Base-by-base conservation (phyloP, 2,113 vertebrate genomes). In the Antigone vipio region DNA sequence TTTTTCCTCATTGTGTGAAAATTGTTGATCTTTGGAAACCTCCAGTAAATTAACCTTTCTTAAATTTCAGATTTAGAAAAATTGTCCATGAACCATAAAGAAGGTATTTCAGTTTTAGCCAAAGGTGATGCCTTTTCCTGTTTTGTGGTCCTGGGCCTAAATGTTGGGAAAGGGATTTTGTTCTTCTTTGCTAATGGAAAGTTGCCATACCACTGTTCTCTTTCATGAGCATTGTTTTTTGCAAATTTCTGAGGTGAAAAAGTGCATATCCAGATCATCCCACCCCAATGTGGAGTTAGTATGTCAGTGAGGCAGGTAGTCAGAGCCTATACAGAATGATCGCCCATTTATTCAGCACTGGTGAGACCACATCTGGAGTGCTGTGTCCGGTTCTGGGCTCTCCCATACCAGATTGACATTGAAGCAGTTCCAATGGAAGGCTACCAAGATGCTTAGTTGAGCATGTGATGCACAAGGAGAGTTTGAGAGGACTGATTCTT, bases 391-490 rank as follows among this genome's bases (percentile, higher is more conserved):
- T 53, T 53, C 14, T 53, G 26, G 52, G 52, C 27, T 68, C 14
- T 12, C 12, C 42, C 2, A 2, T 19, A 30, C 6, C 34, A 40
- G 15, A 72, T 0, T 1, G 2, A 35, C 3, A 15, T 4, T 35
- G 60, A 62, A 58, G 17, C 1, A 4, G 2, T 47, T 78, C 27
- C 30, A 45, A 1, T 7, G 42, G 27, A 66, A 17, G 26, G 20
- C 15, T 58, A 44, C n/a, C 29, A 47, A 63, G 27, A 17, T 35
- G 8, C 38, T 50, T 63, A 42, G 17, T 22, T 55, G 19, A 58
- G 27, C 17, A 45, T 45, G 5, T 63, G 38, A 63, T 32, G 20
- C 23, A 53, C 18, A 79, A 79, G 63, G 7, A 62, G 30, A 80
- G 2, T 26, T 34, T 75, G 62, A 72, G n/a, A 68, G 32, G 38